phyloP scores from a whole-genome alignment of 2,797 vertebrate genomes.

The Aulostomus chinensis region DNA sequence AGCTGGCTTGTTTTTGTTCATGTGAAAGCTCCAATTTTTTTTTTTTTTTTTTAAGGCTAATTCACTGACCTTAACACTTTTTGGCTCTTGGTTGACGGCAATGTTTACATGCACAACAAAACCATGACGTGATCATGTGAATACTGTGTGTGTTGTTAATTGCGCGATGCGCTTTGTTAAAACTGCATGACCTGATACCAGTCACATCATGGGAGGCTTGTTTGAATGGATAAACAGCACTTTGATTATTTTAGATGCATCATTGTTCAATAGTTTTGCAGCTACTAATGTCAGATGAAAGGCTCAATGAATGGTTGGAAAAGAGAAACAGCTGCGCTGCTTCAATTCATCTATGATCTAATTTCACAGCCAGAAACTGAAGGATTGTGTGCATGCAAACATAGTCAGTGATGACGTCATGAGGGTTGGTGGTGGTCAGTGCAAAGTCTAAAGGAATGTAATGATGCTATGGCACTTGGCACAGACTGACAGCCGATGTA shows the following conservation, averaged over 20 bases:
- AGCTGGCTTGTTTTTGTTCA: slow-evolving; percentile 22
- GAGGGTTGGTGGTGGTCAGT: slow-evolving; percentile 63
- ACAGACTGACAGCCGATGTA: slow-evolving; percentile 75
- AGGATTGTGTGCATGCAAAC: slow-evolving; percentile 57
- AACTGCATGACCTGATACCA: no score
- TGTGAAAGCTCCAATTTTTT: slow-evolving; percentile 37
- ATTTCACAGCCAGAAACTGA: not conserved
- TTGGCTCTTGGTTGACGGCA: slow-evolving; percentile 47
- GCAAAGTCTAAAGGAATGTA: slow-evolving; percentile 82
- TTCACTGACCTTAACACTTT: slow-evolving; percentile 64
- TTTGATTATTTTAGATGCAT: slow-evolving; percentile 4
- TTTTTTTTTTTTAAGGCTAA: slow-evolving; percentile 70
- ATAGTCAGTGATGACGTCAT: slow-evolving; percentile 44
- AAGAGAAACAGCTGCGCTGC: no score
- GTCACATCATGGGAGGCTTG: not conserved
- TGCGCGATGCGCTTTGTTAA: no score
- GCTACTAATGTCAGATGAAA: slow-evolving; percentile 1
- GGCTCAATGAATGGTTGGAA: not conserved
- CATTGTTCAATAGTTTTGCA: slow-evolving; percentile 8
- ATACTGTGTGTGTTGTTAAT: no score
- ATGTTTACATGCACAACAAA: slow-evolving; percentile 64
- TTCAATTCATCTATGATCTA: no score
- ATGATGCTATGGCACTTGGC: slow-evolving; percentile 82
- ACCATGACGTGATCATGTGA: no score
- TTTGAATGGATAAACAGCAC: slow-evolving; percentile 19